Conservation (phyloP, 1,140 invertebrate species). For the Limonius californicus region DNA sequence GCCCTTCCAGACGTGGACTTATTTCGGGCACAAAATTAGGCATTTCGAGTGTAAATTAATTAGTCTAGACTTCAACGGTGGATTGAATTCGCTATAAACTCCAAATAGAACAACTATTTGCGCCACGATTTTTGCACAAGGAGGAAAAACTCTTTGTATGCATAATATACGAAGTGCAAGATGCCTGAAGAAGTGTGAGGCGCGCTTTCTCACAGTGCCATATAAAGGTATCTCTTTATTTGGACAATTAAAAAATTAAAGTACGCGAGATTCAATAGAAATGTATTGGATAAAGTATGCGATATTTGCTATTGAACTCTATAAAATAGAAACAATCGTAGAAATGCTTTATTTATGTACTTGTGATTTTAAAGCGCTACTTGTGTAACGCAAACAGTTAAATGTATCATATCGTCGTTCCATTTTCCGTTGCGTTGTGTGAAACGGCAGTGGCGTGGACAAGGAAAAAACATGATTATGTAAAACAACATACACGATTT, state of each 20-base stretch:
- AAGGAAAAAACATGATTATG: too few relatives aligned
- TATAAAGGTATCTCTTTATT: constrained; percentile 23
- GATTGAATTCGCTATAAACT: neutral
- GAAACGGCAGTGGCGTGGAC: too few relatives aligned
- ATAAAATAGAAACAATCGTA: constrained; percentile 13
- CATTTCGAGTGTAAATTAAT: constrained; percentile 6
- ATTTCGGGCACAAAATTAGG: neutral
- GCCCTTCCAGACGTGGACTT: constrained; percentile 1
- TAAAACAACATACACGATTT: too few relatives aligned
- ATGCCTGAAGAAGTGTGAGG: constrained; percentile 13
- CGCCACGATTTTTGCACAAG: neutral
- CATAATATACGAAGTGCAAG: neutral
- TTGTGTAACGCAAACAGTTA: too few relatives aligned
- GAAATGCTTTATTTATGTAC: neutral
- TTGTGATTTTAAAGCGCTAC: too few relatives aligned
- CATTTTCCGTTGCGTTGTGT: too few relatives aligned
- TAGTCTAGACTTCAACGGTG: neutral
- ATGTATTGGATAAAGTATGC: constrained; percentile 20
- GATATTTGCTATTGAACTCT: constrained; percentile 24
- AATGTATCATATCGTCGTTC: neutral
- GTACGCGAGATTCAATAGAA: constrained; percentile 19
- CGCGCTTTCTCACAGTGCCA: constrained; percentile 22
- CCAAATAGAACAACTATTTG: neutral
- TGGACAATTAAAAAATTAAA: constrained; percentile 22
- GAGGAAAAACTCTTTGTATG: neutral